A percentile compares a stretch with the other conserved stretches of the same genome.
phyloP scores from a whole-genome alignment of 2,113 vertebrate species.

The human (Homo sapiens) region DNA sequence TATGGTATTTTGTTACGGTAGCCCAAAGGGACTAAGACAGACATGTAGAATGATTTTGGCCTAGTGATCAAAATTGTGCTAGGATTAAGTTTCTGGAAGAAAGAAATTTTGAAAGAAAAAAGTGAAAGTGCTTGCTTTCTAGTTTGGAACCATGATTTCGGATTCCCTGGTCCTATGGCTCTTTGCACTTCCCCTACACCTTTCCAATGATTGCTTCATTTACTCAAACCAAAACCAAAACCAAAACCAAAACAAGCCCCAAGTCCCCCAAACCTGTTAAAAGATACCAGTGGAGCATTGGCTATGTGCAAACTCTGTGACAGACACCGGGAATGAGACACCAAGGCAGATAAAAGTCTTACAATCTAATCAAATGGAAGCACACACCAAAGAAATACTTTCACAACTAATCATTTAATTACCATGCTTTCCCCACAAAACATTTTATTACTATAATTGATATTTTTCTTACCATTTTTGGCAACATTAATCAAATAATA shows the following conservation, averaged over 20 bases:
- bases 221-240: not conserved
- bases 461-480: slow-evolving; percentile 64
- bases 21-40: not conserved
- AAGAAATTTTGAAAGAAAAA: not conserved
- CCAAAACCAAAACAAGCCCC: not conserved
- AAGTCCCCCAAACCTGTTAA: not conserved
- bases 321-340: not conserved
- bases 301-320: accelerated
- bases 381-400: not conserved
- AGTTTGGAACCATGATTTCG: not conserved
- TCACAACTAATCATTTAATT: not conserved
- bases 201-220: not conserved
- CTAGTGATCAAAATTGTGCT: not conserved
- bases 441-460: slow-evolving; percentile 69
- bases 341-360: not conserved
- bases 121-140: not conserved
- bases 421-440: not conserved
- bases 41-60: not conserved
- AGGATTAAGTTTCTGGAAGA: not conserved
- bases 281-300: not conserved
- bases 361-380: not conserved
- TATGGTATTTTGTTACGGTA: not conserved
- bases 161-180: not conserved
- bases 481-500: slow-evolving; percentile 71
- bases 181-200: not conserved